phyloP scores from a whole-genome alignment of 92 coral and sea anemone species.

The Isaurus tuberculatus region DNA sequence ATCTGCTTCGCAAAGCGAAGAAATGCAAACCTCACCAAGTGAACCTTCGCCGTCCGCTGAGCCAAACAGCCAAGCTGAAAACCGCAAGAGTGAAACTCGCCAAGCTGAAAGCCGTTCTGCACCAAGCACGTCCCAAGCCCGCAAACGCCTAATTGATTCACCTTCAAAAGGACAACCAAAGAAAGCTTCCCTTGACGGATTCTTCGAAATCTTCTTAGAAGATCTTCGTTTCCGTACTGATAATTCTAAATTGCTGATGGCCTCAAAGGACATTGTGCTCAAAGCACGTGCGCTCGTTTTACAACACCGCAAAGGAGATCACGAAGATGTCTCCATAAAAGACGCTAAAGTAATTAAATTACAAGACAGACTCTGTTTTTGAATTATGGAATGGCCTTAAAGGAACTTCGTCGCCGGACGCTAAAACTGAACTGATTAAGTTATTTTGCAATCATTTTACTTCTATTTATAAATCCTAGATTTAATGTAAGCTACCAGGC shows the following conservation, averaged over 20 bases:
- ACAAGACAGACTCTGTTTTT: not conserved
- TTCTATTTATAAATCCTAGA: not conserved
- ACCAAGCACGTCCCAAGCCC: not conserved
- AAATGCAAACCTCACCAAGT: not conserved
- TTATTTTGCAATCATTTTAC: not conserved
- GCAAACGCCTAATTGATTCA: not conserved
- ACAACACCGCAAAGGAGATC: not conserved
- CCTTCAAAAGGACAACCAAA: not conserved
- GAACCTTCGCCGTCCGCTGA: not conserved
- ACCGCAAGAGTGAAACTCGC: not conserved
- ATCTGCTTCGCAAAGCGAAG: not conserved
- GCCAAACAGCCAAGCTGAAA: not conserved
- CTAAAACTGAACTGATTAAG: not conserved
- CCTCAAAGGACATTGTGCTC: not conserved
- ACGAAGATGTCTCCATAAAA: not conserved
- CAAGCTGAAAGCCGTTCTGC: not conserved
- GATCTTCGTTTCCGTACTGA: not conserved
- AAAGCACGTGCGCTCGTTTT: not conserved
- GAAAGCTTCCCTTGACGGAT: not conserved
- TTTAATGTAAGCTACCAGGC: too few relatives aligned
- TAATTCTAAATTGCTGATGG: not conserved
- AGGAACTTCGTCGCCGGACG: not conserved
- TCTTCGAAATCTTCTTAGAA: not conserved
- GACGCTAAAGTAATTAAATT: not conserved
- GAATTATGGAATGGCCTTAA: not conserved